Conservation (phyloP, 2,888 invertebrate species). For the Chymomyza amoena region DNA sequence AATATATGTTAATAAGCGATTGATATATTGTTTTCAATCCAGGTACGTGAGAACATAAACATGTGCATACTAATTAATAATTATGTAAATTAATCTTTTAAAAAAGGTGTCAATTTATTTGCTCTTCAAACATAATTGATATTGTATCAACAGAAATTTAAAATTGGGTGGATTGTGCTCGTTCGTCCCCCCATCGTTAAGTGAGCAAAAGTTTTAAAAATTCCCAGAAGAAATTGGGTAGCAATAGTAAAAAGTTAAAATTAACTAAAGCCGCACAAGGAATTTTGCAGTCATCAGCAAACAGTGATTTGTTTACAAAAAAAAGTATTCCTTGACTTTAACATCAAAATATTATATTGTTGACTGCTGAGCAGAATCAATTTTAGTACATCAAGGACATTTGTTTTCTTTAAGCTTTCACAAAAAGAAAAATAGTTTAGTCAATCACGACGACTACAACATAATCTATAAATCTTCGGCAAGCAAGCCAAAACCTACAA, state of each 20-base stretch:
- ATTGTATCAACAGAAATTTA: too few relatives aligned
- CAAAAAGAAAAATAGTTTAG: constrained; percentile 4
- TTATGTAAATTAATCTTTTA: too few relatives aligned
- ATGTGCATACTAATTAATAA: too few relatives aligned
- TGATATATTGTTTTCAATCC: too few relatives aligned
- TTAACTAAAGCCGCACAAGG: neutral
- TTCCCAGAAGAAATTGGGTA: neutral
- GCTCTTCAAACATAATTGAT: too few relatives aligned
- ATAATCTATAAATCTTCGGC: neutral
- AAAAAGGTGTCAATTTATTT: too few relatives aligned
- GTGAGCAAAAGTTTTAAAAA: neutral
- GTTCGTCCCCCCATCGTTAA: neutral
- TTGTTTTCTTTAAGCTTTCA: neutral
- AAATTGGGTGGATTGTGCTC: neutral
- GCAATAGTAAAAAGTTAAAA: neutral
- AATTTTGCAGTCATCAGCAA: neutral
- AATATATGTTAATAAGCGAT: too few relatives aligned
- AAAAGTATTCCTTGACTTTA: constrained; percentile 36
- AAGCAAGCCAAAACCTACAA: constrained; percentile 15
- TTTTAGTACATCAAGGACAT: constrained; percentile 39
- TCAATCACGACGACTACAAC: neutral
- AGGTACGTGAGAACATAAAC: too few relatives aligned
- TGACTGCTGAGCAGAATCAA: constrained; percentile 35
- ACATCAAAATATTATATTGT: constrained; percentile 42
- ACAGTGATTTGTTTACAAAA: neutral